Conservation (phyloP, 2,888 invertebrate species). For the Gastrophysa polygoni region DNA sequence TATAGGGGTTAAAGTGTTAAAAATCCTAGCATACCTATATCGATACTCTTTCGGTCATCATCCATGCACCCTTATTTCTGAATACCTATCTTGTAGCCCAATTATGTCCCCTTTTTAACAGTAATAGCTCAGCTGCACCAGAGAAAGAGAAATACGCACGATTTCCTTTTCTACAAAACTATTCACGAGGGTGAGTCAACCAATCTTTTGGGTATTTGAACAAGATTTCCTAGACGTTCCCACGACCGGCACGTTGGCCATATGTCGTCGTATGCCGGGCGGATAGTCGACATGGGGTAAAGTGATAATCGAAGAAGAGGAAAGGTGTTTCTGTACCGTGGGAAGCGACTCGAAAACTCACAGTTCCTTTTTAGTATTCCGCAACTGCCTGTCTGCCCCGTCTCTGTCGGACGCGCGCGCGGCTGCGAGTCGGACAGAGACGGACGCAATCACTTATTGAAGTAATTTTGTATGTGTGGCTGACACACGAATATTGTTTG, state of each 20-base stretch:
- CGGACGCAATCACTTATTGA: slow-evolving; percentile 12
- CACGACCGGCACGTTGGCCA: slow-evolving; percentile 51
- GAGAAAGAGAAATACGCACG: slow-evolving; percentile 40
- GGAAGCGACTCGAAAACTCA: slow-evolving; percentile 38
- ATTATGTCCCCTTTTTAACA: slow-evolving; percentile 36
- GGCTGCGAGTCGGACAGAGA: slow-evolving; percentile 16
- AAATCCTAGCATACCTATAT: too few relatives aligned
- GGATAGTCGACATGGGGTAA: slow-evolving; percentile 43
- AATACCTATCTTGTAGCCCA: slow-evolving; percentile 38
- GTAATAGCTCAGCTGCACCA: slow-evolving; percentile 14
- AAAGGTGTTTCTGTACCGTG: slow-evolving; percentile 48
- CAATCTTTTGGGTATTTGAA: slow-evolving; percentile 46
- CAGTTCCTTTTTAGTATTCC: slow-evolving; percentile 41
- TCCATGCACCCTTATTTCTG: too few relatives aligned
- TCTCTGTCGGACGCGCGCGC: slow-evolving; percentile 8
- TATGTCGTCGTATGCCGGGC: slow-evolving; percentile 52
- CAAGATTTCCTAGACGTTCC: slow-evolving; percentile 46
- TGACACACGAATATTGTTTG: slow-evolving; percentile 41
- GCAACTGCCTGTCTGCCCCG: slow-evolving; percentile 32
- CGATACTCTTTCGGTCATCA: too few relatives aligned
- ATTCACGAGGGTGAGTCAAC: slow-evolving; percentile 44
- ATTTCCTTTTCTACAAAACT: slow-evolving; percentile 42
- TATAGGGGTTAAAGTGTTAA: too few relatives aligned
- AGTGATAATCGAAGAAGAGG: slow-evolving; percentile 45
- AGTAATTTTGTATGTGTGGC: slow-evolving; percentile 36